Evolutionary conservation across 2,888 invertebrate genomes (phyloP), one percentile per base, ranked within the genome.

Genomic region (Zygothrica quintamaculata): DNA sequence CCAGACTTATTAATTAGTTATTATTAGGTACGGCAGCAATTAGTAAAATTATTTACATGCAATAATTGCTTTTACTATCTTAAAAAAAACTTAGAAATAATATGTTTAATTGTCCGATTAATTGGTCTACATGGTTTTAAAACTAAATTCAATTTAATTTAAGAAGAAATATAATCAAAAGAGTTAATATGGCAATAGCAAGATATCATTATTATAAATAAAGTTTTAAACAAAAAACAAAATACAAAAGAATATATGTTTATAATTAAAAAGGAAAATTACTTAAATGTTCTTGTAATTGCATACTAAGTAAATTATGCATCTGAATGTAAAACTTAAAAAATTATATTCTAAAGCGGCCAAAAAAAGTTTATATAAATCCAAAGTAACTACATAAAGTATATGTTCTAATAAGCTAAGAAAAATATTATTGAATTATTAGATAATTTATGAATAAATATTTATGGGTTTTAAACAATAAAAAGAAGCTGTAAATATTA

Each of bases 391-490:
- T 42, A 65, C 43, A 50, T 16, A 16, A 34, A 69, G 31, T 56
- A 44, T 39, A 61, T 56, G 65, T 71, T 64, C 57, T 37, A 56
- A 61, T 52, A 61, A 52, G 25, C 37, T 61, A 56, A 36, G 56
- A 33, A 67, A 51, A 42, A 39, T 34, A 74, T 73, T 52, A 60
- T 50, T 47, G 50, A 58, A 68, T 58, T 62, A 78, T 56, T 65
- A 70, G 69, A 74, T 67, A 73, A 77, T 69, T 69, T 57, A 64
- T 84, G 59, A 84, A 84, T 81, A 84, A 76, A 81, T 74, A 87
- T 81, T 74, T 81, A 87, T 82, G 85, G 76, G 87, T 78, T 87
- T 82, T 87, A 86, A 80, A 55, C 65, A 56, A 66, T 66, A 44
- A 8, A 16, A 46, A 13, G 29, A 36, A 3, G 15, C 0, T 6